These are phyloP conservation scores for Elegia similella DNA, from an alignment of 2,888 invertebrate genomes.

Conservation along the genomic window DNA sequence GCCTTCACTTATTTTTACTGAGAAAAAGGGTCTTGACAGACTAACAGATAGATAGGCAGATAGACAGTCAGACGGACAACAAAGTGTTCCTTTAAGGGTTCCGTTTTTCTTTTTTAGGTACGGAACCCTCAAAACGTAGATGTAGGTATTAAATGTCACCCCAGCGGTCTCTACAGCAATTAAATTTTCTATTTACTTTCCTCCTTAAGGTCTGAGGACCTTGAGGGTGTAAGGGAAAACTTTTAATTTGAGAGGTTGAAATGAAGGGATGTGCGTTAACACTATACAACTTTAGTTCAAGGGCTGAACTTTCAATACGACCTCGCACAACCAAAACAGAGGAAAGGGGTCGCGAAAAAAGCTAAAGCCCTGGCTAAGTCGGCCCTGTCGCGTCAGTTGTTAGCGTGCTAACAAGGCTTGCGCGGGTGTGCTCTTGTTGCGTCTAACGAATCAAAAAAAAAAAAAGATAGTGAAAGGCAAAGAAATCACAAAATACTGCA, in stretches of 20 bases:
- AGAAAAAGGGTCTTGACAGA: no score
- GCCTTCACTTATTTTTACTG: no score
- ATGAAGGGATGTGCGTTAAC: constrained; percentile 16
- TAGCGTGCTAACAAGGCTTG: constrained; percentile 36
- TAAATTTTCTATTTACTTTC: background rate
- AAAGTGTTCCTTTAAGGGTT: no score
- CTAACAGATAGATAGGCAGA: no score
- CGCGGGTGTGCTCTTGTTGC: background rate
- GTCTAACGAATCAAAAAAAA: constrained; percentile 6
- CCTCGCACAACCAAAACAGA: background rate
- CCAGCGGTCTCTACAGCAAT: background rate
- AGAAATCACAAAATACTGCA: no score
- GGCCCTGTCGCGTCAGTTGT: constrained; percentile 24
- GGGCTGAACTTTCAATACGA: background rate
- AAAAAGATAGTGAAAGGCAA: background rate
- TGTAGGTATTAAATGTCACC: background rate
- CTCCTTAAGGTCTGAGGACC: no score
- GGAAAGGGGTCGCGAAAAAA: constrained; percentile 4
- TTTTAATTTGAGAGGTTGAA: constrained; percentile 4
- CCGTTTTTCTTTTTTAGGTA: no score
- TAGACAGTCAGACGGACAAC: no score
- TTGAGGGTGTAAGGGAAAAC: background rate
- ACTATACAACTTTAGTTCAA: background rate
- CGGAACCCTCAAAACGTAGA: background rate
- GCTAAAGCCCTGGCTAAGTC: constrained; percentile 2